Evolutionary conservation across 1,140 invertebrate genomes (phyloP).

Genomic region (Drosophila miranda): DNA sequence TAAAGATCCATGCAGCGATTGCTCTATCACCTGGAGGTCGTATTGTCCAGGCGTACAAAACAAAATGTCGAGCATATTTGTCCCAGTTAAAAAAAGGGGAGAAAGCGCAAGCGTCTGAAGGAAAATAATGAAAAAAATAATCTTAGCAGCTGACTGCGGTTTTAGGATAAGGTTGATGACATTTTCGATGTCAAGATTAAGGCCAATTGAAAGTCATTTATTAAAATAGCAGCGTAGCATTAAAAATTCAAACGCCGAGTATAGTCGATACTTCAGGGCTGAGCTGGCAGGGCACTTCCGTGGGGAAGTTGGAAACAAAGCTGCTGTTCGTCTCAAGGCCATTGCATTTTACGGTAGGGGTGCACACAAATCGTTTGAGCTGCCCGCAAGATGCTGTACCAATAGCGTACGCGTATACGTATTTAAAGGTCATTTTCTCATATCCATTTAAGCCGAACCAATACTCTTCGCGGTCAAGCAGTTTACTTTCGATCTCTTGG

Average conservation of each 20-base stretch:
- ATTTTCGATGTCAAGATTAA: background rate
- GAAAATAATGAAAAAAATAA: no score
- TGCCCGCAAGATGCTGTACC: background rate
- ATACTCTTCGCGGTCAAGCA: background rate
- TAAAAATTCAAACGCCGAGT: background rate
- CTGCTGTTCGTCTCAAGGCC: slow-evolving; percentile 3
- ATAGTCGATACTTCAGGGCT: background rate
- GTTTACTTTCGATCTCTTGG: background rate
- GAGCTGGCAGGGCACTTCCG: background rate
- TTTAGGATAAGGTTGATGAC: background rate
- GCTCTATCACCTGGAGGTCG: slow-evolving; percentile 75
- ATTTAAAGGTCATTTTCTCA: slow-evolving; percentile 20
- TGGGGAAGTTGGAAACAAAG: background rate
- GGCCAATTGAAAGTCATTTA: no score
- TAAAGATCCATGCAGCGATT: slow-evolving; percentile 68
- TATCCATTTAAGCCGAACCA: slow-evolving; percentile 36
- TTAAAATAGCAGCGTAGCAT: no score
- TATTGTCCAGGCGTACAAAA: slow-evolving; percentile 71
- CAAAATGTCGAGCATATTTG: slow-evolving; percentile 63
- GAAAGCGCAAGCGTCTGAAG: slow-evolving; percentile 9
- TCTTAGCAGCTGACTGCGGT: no score
- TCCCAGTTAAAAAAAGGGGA: slow-evolving; percentile 39
- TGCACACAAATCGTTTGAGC: slow-evolving; percentile 21
- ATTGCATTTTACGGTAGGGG: slow-evolving; percentile 11
- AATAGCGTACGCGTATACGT: slow-evolving; percentile 3